A percentile compares a stretch with the other conserved stretches of the same genome.
Conservation (phyloP, 2,888 invertebrate genomes). For the Nomada goodeniana region DNA sequence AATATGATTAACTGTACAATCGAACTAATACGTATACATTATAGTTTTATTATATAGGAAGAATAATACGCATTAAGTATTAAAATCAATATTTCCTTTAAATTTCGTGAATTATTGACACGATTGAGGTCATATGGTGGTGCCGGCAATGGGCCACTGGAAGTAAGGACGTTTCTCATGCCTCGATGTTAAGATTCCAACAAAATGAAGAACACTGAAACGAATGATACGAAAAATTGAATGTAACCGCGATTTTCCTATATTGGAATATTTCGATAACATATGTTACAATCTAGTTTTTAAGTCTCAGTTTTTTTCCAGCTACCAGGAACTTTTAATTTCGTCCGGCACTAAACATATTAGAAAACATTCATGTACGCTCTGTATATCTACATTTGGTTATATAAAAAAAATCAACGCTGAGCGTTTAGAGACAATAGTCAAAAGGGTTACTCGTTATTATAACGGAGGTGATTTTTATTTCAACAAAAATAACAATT, state of each 20-base stretch:
- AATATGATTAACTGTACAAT: slow-evolving; percentile 21
- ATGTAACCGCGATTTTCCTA: neutral
- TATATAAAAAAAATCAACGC: neutral
- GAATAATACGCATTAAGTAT: neutral
- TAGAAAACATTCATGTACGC: slow-evolving; percentile 15
- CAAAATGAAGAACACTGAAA: neutral
- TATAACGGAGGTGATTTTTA: slow-evolving; percentile 84
- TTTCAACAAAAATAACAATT: slow-evolving; percentile 85
- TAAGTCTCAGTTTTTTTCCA: neutral
- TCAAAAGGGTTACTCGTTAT: slow-evolving; percentile 46
- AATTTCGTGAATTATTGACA: neutral
- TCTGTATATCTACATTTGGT: slow-evolving; percentile 16
- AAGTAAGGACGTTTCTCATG: neutral
- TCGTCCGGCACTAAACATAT: neutral
- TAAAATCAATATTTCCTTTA: neutral
- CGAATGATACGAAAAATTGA: neutral
- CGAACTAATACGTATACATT: neutral
- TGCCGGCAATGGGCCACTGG: neutral
- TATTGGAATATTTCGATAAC: slow-evolving; percentile 5
- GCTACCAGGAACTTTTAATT: slow-evolving; percentile 6
- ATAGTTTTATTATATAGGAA: neutral
- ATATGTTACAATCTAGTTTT: neutral
- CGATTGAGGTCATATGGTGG: neutral
- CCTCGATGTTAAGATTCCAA: neutral
- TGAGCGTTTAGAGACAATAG: neutral